Evolutionary conservation across 2,113 vertebrate species (phyloP).

Genomic region (Atrichornis clamosus): DNA sequence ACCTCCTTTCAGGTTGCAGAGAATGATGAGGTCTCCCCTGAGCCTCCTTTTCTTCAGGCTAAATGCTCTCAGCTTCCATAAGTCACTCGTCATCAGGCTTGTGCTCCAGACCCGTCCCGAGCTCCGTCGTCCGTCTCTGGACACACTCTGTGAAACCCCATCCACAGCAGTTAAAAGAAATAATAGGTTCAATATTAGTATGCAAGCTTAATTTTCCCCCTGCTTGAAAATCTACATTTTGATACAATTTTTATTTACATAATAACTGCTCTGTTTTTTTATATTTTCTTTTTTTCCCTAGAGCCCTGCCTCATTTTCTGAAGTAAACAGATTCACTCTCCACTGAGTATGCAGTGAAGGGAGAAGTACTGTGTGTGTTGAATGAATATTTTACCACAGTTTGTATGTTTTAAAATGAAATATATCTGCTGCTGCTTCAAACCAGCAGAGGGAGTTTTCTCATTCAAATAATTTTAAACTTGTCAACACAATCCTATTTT

Average conservation of each 20-base stretch:
- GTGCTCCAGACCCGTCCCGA: neutral
- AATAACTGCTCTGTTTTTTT: neutral
- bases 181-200: neutral
- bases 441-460: constrained; percentile 61
- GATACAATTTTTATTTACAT: neutral
- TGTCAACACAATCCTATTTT: neutral
- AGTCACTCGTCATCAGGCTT: neutral
- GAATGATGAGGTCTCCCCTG: neutral
- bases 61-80: neutral
- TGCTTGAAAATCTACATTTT: neutral
- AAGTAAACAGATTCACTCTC: neutral
- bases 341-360: neutral
- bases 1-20: neutral
- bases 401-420: neutral
- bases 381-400: neutral
- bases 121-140: fast-evolving
- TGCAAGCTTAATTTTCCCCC: neutral
- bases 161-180: neutral
- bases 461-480: neutral
- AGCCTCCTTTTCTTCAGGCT: neutral
- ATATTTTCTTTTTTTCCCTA: neutral
- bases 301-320: neutral
- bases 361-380: neutral
- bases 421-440: neutral
- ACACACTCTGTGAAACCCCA: fast-evolving